These are phyloP conservation scores for Argyresthia goedartella DNA, from an alignment of 2,888 invertebrate species.

Conservation along the genomic window DNA sequence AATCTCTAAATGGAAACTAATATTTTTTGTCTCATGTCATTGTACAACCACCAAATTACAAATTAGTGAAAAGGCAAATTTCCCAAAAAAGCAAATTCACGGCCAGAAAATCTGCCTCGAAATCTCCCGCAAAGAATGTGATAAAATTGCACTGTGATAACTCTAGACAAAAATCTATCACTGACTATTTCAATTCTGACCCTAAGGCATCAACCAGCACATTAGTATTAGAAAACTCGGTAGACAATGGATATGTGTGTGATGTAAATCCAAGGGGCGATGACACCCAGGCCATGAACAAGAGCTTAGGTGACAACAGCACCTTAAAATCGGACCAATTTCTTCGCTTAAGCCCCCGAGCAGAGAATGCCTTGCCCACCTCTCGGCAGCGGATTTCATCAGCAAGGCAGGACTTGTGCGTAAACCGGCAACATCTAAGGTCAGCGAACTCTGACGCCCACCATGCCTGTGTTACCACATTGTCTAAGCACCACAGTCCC, in stretches of 20 bases:
- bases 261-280: conserved; percentile 22
- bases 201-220: neutral
- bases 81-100: neutral
- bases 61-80: conserved; percentile 44
- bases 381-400: conserved; percentile 16
- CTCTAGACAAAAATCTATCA: conserved; percentile 42
- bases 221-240: too few relatives aligned
- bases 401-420: conserved; percentile 22
- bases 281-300: conserved; percentile 46
- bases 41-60: conserved; percentile 62
- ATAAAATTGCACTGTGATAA: conserved; percentile 19
- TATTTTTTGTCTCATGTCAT: conserved; percentile 59
- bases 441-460: conserved; percentile 27
- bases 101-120: conserved; percentile 17
- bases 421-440: conserved; percentile 14
- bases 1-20: too few relatives aligned
- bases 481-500: conserved; percentile 19
- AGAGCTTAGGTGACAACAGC: conserved; percentile 35
- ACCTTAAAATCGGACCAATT: conserved; percentile 32
- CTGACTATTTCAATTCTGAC: neutral
- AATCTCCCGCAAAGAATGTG: conserved; percentile 26
- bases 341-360: conserved; percentile 20
- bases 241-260: too few relatives aligned
- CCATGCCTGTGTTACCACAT: conserved; percentile 21
- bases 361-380: conserved; percentile 23